A percentile compares a stretch with the other conserved stretches of the same genome.
Conservation (phyloP, 1,140 invertebrate species). For the Leptinotarsa lineolata region DNA sequence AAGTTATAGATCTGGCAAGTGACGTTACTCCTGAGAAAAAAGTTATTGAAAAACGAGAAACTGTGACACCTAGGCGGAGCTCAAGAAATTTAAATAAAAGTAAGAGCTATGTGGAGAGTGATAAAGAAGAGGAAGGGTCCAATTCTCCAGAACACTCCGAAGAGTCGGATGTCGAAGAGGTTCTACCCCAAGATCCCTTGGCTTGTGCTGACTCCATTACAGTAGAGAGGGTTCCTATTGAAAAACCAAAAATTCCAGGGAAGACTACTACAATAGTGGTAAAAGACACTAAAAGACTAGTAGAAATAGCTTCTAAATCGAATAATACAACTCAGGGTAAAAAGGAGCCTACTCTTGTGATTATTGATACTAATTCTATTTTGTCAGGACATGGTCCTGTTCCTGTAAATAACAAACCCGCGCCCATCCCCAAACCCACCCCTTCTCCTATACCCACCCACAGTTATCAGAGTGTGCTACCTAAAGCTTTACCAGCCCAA, state of each 20-base stretch:
- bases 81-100: conserved; percentile 64
- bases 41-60: conserved; percentile 21
- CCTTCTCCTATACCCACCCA: conserved; percentile 41
- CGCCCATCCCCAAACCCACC: conserved; percentile 20
- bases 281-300: conserved; percentile 73
- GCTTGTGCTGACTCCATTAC: conserved; percentile 53
- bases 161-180: conserved; percentile 71
- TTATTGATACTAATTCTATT: conserved; percentile 78
- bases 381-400: conserved; percentile 67
- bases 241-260: conserved; percentile 32
- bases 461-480: conserved; percentile 57
- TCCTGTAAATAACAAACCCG: conserved; percentile 57
- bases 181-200: conserved; percentile 70
- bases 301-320: conserved; percentile 67
- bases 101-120: conserved; percentile 64
- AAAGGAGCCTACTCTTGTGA: conserved; percentile 77
- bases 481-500: conserved; percentile 62
- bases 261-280: conserved; percentile 66
- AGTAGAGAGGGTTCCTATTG: conserved; percentile 37
- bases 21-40: conserved; percentile 40
- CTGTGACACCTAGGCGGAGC: conserved; percentile 59
- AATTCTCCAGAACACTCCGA: conserved; percentile 42
- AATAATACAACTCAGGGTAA: conserved; percentile 59
- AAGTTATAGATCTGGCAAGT: conserved; percentile 45
- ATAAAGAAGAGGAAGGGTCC: conserved; percentile 56